Evolutionary conservation across 2,797 vertebrate species (phyloP).

Genomic region (Anguilla obscura): DNA sequence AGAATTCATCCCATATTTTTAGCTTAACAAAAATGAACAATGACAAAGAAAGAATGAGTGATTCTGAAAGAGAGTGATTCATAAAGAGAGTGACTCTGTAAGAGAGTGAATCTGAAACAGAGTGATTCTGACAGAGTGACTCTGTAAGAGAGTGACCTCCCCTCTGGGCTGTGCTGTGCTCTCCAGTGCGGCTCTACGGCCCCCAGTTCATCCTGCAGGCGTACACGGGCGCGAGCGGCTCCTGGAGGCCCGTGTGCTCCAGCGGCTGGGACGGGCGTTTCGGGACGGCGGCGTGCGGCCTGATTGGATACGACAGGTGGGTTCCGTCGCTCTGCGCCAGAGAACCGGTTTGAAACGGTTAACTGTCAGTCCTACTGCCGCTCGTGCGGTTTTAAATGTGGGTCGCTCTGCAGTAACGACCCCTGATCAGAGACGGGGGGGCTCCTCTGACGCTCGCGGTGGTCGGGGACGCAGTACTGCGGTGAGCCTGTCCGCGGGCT

Average conservation of each 20-base stretch:
- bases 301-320: conserved; percentile 82
- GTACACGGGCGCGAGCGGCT: conserved; percentile 65
- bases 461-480: not conserved
- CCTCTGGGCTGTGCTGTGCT: conserved; percentile 15
- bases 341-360: not conserved
- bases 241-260: conserved; percentile 82
- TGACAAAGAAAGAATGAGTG: not conserved
- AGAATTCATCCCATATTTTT: not conserved
- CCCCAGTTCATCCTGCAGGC: conserved; percentile 75
- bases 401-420: not conserved
- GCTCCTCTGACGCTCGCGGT: not conserved
- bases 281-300: conserved; percentile 69
- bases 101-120: no score
- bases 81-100: no score
- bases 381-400: not conserved
- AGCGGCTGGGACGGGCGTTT: conserved; percentile 74
- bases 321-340: conserved; percentile 18
- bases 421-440: not conserved
- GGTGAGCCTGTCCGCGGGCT: not conserved
- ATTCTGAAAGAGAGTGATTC: no score
- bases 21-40: no score
- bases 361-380: not conserved
- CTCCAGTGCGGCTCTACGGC: conserved; percentile 82
- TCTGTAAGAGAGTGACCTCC: not conserved
- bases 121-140: no score